Conservation (phyloP, 2,113 vertebrate species). For the Brachionichthys hirsutus region DNA sequence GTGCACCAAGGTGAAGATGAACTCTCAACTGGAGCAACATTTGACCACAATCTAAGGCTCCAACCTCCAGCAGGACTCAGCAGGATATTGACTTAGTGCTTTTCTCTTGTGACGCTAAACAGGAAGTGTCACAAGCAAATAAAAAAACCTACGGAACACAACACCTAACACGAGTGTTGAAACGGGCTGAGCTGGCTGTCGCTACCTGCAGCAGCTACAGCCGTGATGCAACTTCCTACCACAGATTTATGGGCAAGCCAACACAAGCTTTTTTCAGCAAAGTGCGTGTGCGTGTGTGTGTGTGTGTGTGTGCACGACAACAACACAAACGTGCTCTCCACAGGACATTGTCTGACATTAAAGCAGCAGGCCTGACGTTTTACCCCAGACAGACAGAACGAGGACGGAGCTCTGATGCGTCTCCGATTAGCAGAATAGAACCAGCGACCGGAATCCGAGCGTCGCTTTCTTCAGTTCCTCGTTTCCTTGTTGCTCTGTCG, state of each 20-base stretch:
- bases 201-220: conserved; percentile 6
- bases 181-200: background rate
- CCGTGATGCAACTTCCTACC: background rate
- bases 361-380: background rate
- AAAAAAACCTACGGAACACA: background rate
- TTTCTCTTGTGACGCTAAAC: conserved; percentile 26
- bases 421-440: too few relatives aligned
- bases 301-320: background rate
- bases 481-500: background rate
- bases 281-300: background rate
- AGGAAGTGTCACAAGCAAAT: conserved; percentile 30
- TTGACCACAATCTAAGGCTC: too few relatives aligned
- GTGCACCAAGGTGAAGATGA: too few relatives aligned
- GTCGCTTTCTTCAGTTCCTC: background rate
- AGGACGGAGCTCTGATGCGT: too few relatives aligned
- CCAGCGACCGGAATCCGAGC: background rate
- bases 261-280: background rate
- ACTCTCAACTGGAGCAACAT: too few relatives aligned
- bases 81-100: background rate
- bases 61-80: too few relatives aligned
- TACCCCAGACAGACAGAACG: too few relatives aligned
- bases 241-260: conserved; percentile 21
- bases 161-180: background rate
- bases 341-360: conserved; percentile 1
- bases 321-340: conserved; percentile 4